Percentiles rank a stretch among this genome's conserved stretches.
Evolutionary conservation across 2,113 vertebrate genomes (phyloP).

Genomic region (Elephas maximus): DNA sequence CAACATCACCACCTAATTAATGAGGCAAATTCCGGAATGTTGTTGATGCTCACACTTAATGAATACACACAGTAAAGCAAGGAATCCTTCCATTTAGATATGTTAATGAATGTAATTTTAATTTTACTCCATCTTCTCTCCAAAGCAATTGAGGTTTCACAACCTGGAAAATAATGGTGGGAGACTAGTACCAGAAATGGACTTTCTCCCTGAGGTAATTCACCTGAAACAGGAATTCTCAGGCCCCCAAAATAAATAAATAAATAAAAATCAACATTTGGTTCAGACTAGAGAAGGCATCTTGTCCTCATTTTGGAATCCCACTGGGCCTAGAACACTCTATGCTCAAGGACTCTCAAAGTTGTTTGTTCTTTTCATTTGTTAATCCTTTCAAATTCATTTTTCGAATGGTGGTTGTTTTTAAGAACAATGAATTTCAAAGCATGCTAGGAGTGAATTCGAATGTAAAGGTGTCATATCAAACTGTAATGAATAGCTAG

Average conservation of each 20-base stretch:
- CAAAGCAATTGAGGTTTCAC: slow-evolving; percentile 87
- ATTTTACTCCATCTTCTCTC: slow-evolving; percentile 87
- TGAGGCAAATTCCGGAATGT: slow-evolving; percentile 88
- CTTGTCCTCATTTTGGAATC: slow-evolving; percentile 70
- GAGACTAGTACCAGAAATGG: slow-evolving; percentile 75
- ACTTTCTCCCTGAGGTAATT: slow-evolving; percentile 83
- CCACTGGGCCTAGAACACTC: neutral
- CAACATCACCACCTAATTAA: slow-evolving; percentile 87
- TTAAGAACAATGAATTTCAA: slow-evolving; percentile 61
- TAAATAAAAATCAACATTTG: slow-evolving; percentile 56
- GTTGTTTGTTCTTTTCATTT: slow-evolving; percentile 58
- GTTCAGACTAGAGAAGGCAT: slow-evolving; percentile 34
- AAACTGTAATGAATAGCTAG: neutral
- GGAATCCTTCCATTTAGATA: slow-evolving; percentile 87
- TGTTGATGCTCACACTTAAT: slow-evolving; percentile 86
- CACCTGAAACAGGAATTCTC: slow-evolving; percentile 75
- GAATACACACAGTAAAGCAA: slow-evolving; percentile 86
- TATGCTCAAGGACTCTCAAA: slow-evolving; percentile 61
- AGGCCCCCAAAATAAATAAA: slow-evolving; percentile 10
- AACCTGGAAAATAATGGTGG: slow-evolving; percentile 82
- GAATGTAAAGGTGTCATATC: neutral
- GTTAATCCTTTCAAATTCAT: slow-evolving; percentile 37
- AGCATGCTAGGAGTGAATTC: slow-evolving; percentile 29
- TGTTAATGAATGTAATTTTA: slow-evolving; percentile 88
- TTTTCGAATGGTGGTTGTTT: slow-evolving; percentile 13